Evolutionary conservation across 37 sponge, comb jelly and placozoan species (phyloP).

Genomic region (Halichondria panicea): DNA sequence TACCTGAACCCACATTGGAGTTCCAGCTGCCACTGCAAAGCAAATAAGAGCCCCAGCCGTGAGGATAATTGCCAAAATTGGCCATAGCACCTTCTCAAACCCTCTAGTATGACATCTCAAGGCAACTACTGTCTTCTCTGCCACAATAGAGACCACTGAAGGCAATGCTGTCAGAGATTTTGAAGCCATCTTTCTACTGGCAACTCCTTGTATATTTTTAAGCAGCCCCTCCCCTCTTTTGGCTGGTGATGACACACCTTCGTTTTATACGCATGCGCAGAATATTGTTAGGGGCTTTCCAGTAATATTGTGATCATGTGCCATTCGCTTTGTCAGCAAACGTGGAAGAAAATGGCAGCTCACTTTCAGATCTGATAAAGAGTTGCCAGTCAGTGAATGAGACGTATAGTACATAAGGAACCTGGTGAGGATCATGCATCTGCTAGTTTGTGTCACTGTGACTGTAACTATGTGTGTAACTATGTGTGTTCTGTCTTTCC

Average conservation of each 20-base stretch:
- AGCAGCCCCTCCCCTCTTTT: constrained; percentile 21
- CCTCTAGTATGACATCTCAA: constrained; percentile 16
- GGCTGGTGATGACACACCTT: constrained; percentile 2
- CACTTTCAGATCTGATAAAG: no score
- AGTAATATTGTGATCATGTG: no score
- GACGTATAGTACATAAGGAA: no score
- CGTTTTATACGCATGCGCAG: constrained; percentile 22
- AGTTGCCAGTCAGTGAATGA: no score
- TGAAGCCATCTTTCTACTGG: neutral
- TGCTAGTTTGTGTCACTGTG: no score
- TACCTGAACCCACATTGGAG: constrained; percentile 24
- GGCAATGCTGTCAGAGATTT: constrained; percentile 21
- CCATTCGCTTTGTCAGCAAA: no score
- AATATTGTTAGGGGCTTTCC: no score
- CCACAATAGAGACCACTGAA: constrained; percentile 9
- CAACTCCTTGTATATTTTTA: neutral
- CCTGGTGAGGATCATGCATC: no score
- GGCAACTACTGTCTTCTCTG: constrained; percentile 19
- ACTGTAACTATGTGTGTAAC: no score
- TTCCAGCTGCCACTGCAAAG: constrained; percentile 20
- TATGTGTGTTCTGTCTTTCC: no score
- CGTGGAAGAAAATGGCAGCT: no score
- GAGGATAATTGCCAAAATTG: neutral
- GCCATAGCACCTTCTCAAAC: constrained; percentile 21
- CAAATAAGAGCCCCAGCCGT: neutral